phyloP scores from a whole-genome alignment of 2,797 vertebrate species.

The Erpetoichthys calabaricus region DNA sequence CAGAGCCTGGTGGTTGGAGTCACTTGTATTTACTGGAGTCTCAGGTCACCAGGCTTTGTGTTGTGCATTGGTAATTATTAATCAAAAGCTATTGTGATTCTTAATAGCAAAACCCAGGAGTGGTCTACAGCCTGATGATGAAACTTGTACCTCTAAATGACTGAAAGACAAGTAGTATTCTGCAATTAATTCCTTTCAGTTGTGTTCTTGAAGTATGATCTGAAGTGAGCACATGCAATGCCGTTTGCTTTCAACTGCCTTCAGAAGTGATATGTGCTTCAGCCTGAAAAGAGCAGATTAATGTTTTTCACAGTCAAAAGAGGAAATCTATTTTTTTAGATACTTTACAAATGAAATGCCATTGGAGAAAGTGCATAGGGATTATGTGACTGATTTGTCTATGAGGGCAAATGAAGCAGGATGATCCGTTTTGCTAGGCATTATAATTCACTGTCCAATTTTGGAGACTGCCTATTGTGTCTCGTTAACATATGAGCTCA shows the following conservation, averaged over 20 bases:
- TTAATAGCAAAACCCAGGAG: not conserved
- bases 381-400: no score
- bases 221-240: not conserved
- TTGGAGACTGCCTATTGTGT: no score
- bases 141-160: not conserved
- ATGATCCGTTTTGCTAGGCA: no score
- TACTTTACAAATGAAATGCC: no score
- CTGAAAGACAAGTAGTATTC: not conserved
- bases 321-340: no score
- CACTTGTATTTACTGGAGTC: not conserved
- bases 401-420: no score
- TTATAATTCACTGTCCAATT: no score
- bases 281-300: no score
- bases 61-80: slow-evolving; percentile 1
- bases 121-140: not conserved
- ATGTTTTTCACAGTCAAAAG: no score
- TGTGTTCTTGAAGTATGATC: not conserved
- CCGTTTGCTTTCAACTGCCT: not conserved
- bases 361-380: no score
- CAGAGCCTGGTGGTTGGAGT: no score
- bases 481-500: no score
- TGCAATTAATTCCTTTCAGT: not conserved
- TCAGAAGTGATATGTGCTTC: not conserved
- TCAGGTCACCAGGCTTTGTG: not conserved
- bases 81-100: slow-evolving; percentile 1